Conservation (phyloP, 2,797 vertebrate species). For the Tragelaphus eurycerus region DNA sequence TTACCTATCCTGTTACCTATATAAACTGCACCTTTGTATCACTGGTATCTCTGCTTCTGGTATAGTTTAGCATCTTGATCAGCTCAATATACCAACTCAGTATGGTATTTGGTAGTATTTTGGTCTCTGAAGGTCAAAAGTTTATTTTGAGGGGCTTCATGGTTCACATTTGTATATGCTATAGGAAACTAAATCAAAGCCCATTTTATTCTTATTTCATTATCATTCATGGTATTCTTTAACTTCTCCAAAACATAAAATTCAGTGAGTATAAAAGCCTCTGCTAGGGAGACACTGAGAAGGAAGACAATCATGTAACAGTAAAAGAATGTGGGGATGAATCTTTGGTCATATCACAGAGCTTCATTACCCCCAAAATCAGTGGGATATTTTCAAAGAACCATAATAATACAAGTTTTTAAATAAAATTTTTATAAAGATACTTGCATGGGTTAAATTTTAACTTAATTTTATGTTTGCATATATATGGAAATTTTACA, state of each 20-base stretch:
- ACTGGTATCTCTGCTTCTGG: background rate
- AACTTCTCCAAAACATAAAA: slow-evolving; percentile 30
- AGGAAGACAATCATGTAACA: background rate
- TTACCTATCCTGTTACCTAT: background rate
- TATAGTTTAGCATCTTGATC: slow-evolving; percentile 25
- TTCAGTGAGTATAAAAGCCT: slow-evolving; percentile 15
- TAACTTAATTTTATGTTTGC: background rate
- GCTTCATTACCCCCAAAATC: background rate
- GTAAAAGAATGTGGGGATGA: background rate
- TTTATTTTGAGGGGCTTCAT: background rate
- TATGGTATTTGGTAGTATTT: slow-evolving; percentile 8
- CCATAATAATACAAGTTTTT: slow-evolving; percentile 19
- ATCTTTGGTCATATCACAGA: slow-evolving; percentile 8
- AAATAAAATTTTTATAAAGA: background rate
- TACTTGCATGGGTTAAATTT: slow-evolving; percentile 17
- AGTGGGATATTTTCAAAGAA: slow-evolving; percentile 43
- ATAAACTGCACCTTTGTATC: slow-evolving; percentile 11
- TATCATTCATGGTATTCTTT: slow-evolving; percentile 2
- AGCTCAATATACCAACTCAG: background rate
- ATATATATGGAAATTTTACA: slow-evolving; percentile 30
- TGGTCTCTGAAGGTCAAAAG: slow-evolving; percentile 41
- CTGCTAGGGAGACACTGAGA: background rate
- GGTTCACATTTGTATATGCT: background rate
- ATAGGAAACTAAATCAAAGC: slow-evolving; percentile 37
- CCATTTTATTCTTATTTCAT: slow-evolving; percentile 48